Conservation (phyloP, 2,888 invertebrate species). For the Amblyteles armatorius region DNA sequence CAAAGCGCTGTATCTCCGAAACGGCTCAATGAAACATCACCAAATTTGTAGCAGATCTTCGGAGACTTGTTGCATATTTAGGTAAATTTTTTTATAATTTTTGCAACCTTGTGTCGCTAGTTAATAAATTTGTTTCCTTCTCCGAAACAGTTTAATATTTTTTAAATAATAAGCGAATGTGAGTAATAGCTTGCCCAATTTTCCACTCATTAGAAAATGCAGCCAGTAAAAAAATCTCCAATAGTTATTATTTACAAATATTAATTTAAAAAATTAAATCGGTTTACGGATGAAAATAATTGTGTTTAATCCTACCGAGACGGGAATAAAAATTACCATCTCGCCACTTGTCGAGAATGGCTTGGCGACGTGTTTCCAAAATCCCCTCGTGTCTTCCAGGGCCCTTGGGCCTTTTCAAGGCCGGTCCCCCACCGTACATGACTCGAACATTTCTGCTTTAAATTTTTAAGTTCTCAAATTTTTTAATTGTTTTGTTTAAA, state of each 20-base stretch:
- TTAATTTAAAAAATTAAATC: background rate
- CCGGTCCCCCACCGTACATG: constrained; percentile 71
- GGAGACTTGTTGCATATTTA: background rate
- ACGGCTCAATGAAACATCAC: background rate
- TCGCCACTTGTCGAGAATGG: constrained; percentile 85
- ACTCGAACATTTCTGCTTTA: constrained; percentile 64
- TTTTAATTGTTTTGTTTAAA: too few relatives aligned
- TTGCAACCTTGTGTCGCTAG: background rate
- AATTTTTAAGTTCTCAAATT: too few relatives aligned
- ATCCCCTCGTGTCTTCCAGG: constrained; percentile 84
- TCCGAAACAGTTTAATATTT: too few relatives aligned
- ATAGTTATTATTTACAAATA: background rate
- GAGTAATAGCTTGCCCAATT: too few relatives aligned
- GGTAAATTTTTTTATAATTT: background rate
- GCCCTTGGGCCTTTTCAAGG: constrained; percentile 82
- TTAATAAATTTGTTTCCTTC: too few relatives aligned
- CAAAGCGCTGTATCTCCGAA: background rate
- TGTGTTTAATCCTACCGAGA: background rate
- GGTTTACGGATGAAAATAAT: background rate
- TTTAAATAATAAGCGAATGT: too few relatives aligned
- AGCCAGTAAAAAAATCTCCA: background rate
- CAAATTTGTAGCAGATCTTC: background rate
- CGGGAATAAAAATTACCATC: constrained; percentile 83
- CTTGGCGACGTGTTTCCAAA: constrained; percentile 84
- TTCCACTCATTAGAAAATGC: background rate